Base-by-base conservation (phyloP, 2,888 invertebrate species). In the Globia sparganii region DNA sequence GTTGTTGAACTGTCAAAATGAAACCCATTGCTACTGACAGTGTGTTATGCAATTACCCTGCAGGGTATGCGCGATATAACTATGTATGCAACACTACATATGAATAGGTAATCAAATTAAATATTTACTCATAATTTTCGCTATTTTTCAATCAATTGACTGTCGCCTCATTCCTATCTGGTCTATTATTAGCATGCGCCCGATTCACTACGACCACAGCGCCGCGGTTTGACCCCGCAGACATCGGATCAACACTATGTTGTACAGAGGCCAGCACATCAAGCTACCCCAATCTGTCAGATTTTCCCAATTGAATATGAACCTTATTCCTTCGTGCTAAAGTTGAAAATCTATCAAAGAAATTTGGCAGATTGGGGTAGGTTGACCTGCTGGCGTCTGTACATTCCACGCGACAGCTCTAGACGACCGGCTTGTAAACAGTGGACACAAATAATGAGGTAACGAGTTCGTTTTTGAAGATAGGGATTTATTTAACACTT, bases 141-240 rank as follows among this genome's bases (percentile, higher is more conserved):
- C 72, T 49, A 69, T 80, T 84, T 86, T 80, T 71, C 70, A 81
- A 88, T 81, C 67, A 84, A 84, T 88, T 80, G 72, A 21, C 53
- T 79, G 77, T 84, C 85, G 66, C 82, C 78, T 81, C 78, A 77
- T 83, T 87, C 75, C 72, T 73, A 66, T 79, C 76, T 40, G 28
- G 56, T 83, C 79, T 88, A 88, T 86, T 83, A 85, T 81, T 87
- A 85, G 80, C 74, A 68, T 75, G 86, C 62, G 82, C 85, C 79
- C 77, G 87, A 86, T 90, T 87, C 84, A 87, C 81, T 86, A 81
- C 87, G 89, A 93, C 93, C 92, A 84, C 93, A 91, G 78, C 80
- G 84, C 78, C 75, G 91, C 73, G 93, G 94, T 92, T 91, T 92
- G 92, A 93, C 93, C 93, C 86, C 86, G 83, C 81, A 76, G 85